Base-by-base conservation (phyloP, 2,113 vertebrate species). In the Callopanchax toddi region DNA sequence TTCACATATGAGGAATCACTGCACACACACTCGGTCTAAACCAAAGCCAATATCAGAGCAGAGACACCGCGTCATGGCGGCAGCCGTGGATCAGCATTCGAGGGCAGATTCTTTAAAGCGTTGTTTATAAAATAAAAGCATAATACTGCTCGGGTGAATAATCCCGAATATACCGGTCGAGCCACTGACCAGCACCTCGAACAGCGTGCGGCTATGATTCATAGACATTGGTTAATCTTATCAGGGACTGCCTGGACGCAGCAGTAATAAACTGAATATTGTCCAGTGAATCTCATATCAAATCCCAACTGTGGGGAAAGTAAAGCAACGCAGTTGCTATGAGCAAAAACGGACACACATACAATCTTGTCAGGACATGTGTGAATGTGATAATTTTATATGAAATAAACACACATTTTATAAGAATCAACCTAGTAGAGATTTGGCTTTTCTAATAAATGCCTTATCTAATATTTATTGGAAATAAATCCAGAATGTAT, bases 261-360 rank as follows among this genome's bases (percentile, higher is more conserved):
- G 78, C 80, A 77, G 88, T 87, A 91, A 90, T 91, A 91, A 91
- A 90, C 81, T 77, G 76, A 77, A 89, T 84, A 90, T 88, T 86
- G 88, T 85, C 80, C 71, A 67, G 88, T 83, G 87, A 81, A 80
- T 86, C 81, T 83, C 78, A 76, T 83, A 82, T 81, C 74, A 77
- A 82, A 89, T 82, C 88, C 64, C 70, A 81, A 84, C 86, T 82
- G 61, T 29, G 79, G 83, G 86, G 67, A 77, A 78, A 71, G 21
- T 64, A 76, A 81, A 78, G 55, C 60, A 60, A 58, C 68, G 6
- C 61, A 43, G 64, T 26, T 12, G 59, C 78, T 54, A 44, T 6
- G 51, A 74, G 71, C 69, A 17, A 1, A 55, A 63, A 20, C 23
- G 15, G 52, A 57, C 63, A 53, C 17, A 46, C 51, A 50, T 17